Conservation (phyloP, 2,113 vertebrate genomes). For the Larimichthys crocea region DNA sequence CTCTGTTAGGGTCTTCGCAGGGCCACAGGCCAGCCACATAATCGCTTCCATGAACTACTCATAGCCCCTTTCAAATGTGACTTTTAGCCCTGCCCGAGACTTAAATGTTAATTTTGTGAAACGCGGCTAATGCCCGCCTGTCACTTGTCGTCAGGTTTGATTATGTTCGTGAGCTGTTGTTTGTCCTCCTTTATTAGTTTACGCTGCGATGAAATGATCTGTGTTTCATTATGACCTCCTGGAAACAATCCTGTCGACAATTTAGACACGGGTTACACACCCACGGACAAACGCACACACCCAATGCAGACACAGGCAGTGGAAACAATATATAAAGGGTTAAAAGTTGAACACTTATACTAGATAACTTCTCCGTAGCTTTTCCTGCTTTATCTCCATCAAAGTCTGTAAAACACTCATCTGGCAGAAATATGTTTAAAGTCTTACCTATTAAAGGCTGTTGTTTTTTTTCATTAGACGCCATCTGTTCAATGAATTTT, state of each 20-base stretch:
- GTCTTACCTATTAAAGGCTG: slow-evolving; percentile 24
- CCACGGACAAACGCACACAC: background rate
- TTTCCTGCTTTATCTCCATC: slow-evolving; percentile 10
- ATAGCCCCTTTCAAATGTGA: slow-evolving; percentile 75
- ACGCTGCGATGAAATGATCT: slow-evolving; percentile 73
- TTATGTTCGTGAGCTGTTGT: slow-evolving; percentile 76
- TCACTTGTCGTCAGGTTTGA: slow-evolving; percentile 86
- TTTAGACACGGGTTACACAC: slow-evolving; percentile 47
- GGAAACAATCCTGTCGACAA: slow-evolving; percentile 69
- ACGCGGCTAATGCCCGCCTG: slow-evolving; percentile 81
- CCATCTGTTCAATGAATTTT: slow-evolving; percentile 56
- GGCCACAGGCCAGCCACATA: slow-evolving; percentile 72
- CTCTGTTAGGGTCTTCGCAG: slow-evolving; percentile 70
- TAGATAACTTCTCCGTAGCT: background rate
- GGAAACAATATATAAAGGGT: slow-evolving; percentile 10
- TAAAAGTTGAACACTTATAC: background rate
- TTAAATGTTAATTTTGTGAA: slow-evolving; percentile 83
- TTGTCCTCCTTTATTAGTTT: slow-evolving; percentile 81
- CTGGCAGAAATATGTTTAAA: slow-evolving; percentile 40
- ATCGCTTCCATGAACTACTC: slow-evolving; percentile 84
- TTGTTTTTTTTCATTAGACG: slow-evolving; percentile 13
- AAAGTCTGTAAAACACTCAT: slow-evolving; percentile 31
- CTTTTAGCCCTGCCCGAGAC: slow-evolving; percentile 77
- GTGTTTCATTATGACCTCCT: slow-evolving; percentile 75
- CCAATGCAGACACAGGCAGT: background rate